Percentiles rank a stretch among this genome's conserved stretches.
Conservation (phyloP, 2,797 vertebrate species). For the Chelmon rostratus region DNA sequence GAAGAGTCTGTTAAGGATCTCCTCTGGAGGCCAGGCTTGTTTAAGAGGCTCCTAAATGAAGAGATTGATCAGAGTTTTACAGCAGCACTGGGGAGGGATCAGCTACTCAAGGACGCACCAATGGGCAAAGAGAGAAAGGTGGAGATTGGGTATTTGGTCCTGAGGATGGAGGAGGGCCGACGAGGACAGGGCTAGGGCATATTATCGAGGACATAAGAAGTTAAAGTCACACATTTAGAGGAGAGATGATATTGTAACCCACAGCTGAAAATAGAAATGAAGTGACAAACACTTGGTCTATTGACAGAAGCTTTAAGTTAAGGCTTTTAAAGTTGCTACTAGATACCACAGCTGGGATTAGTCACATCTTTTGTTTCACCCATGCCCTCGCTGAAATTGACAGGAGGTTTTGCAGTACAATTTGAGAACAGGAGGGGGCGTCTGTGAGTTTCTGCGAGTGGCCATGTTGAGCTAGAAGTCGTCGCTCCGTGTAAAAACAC, state of each 20-base stretch:
- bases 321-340: no score
- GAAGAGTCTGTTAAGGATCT: conserved; percentile 50
- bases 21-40: conserved; percentile 44
- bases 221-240: conserved; percentile 43
- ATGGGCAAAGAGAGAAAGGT: neutral
- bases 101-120: conserved; percentile 19
- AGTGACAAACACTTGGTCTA: no score
- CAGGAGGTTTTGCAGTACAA: no score
- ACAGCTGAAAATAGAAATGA: no score
- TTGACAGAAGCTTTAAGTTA: no score
- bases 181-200: conserved; percentile 11
- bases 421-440: no score
- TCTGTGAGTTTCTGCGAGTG: no score
- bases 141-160: neutral
- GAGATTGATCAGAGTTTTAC: conserved; percentile 45
- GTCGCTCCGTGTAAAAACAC: no score
- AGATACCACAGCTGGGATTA: no score
- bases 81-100: neutral
- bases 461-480: no score
- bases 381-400: no score
- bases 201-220: conserved; percentile 44
- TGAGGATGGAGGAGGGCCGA: conserved; percentile 4
- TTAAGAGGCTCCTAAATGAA: conserved; percentile 50
- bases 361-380: no score
- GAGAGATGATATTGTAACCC: conserved; percentile 21